phyloP scores from a whole-genome alignment of 2,797 vertebrate species.

The Tadarida brasiliensis region DNA sequence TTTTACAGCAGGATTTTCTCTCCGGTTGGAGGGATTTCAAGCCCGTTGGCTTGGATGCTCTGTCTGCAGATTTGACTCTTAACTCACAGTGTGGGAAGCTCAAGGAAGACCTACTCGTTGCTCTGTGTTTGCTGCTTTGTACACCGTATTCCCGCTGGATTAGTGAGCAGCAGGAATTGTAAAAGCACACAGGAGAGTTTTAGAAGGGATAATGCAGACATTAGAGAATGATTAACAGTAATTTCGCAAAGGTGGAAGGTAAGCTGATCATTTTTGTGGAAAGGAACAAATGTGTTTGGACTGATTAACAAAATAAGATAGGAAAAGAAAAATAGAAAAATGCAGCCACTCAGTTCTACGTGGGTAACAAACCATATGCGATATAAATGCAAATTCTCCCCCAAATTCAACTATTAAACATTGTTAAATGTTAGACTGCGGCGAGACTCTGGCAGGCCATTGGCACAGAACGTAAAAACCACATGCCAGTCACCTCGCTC shows the following conservation, averaged over 20 bases:
- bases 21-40: slow-evolving; percentile 57
- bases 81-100: slow-evolving; percentile 76
- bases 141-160: slow-evolving; percentile 82
- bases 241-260: slow-evolving; percentile 85
- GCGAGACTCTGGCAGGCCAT: slow-evolving; percentile 37
- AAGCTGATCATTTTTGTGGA: slow-evolving; percentile 83
- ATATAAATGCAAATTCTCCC: slow-evolving; percentile 46
- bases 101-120: slow-evolving; percentile 79
- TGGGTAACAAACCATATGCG: slow-evolving; percentile 63
- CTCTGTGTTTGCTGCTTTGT: slow-evolving; percentile 76
- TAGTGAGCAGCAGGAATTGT: slow-evolving; percentile 83
- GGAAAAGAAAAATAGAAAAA: slow-evolving; percentile 74
- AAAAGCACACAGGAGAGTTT: slow-evolving; percentile 84
- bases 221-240: slow-evolving; percentile 87
- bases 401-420: slow-evolving; percentile 50
- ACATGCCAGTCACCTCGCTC: slow-evolving; percentile 26
- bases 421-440: slow-evolving; percentile 69
- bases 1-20: neutral
- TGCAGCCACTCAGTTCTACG: slow-evolving; percentile 48
- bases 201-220: slow-evolving; percentile 85
- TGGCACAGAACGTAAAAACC: neutral
- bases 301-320: slow-evolving; percentile 84
- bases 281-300: slow-evolving; percentile 85
- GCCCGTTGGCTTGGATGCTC: slow-evolving; percentile 73
- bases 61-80: slow-evolving; percentile 82